Conservation (phyloP, 2,888 invertebrate genomes). For the Acrobasis suavella region DNA sequence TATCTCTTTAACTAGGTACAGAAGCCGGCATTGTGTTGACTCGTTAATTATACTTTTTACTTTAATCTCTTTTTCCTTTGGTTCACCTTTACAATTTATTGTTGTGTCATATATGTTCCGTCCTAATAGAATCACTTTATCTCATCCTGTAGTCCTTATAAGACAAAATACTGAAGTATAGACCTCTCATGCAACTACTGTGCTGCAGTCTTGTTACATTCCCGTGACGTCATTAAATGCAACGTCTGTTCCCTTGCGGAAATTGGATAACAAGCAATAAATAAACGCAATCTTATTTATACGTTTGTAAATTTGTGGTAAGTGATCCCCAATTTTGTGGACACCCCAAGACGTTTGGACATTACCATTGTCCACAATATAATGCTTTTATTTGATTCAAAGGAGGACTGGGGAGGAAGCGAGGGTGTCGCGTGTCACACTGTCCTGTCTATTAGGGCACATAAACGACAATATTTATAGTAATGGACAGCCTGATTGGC, state of each 20-base stretch:
- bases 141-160: too few species aligned
- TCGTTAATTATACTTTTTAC: conserved; percentile 6
- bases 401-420: conserved; percentile 58
- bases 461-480: conserved; percentile 60
- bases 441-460: conserved; percentile 65
- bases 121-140: too few species aligned
- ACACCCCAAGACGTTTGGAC: conserved; percentile 36
- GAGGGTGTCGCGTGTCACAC: conserved; percentile 65
- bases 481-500: conserved; percentile 51
- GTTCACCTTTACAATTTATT: background rate
- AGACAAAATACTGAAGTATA: too few species aligned
- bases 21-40: conserved; percentile 9
- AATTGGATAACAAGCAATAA: conserved; percentile 20
- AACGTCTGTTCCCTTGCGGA: background rate
- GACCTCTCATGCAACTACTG: too few species aligned
- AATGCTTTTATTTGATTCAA: conserved; percentile 71
- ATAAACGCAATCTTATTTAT: conserved; percentile 25
- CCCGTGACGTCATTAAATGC: background rate
- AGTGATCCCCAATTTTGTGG: conserved; percentile 37
- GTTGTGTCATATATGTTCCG: too few species aligned
- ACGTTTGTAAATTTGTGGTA: conserved; percentile 32
- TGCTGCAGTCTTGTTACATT: too few species aligned
- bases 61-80: conserved; percentile 9
- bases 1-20: conserved; percentile 16
- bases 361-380: conserved; percentile 46